Evolutionary conservation across 2,888 invertebrate genomes (phyloP).

Genomic region (Trachelus stipa): DNA sequence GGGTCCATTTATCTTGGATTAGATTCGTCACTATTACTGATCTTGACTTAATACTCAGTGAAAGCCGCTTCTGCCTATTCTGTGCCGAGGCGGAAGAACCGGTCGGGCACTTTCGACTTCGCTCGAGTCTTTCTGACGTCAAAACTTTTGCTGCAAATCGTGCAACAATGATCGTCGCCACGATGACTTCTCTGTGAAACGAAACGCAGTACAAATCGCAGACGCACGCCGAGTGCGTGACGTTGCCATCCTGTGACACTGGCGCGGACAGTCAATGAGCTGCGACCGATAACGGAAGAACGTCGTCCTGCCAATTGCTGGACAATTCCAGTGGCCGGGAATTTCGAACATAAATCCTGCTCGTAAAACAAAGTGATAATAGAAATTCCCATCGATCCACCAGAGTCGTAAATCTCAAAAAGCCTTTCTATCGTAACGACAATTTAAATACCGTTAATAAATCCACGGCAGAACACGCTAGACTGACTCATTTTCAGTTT

Average conservation of each 20-base stretch:
- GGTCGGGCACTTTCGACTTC: conserved; percentile 22
- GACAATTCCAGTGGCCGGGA: not conserved
- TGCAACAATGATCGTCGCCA: not conserved
- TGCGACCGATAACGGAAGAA: not conserved
- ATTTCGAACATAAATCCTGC: not conserved
- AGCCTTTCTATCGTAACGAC: not conserved
- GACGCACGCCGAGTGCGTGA: not conserved
- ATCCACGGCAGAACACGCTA: not conserved
- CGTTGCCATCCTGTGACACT: not conserved
- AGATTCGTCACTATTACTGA: conserved; percentile 20
- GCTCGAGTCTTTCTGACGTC: not conserved
- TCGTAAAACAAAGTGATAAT: not conserved
- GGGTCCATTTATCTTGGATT: conserved; percentile 15
- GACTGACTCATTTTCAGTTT: too few relatives aligned
- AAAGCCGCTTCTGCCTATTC: conserved; percentile 13
- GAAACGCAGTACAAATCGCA: too few relatives aligned
- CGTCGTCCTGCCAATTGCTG: not conserved
- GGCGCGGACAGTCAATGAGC: not conserved
- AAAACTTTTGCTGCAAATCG: not conserved
- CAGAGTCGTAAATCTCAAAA: not conserved
- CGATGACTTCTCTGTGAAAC: not conserved
- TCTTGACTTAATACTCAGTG: conserved; percentile 14
- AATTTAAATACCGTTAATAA: not conserved
- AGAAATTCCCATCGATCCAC: not conserved
- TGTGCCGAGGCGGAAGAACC: conserved; percentile 12